A percentile compares a stretch with the other conserved stretches of the same genome.
Evolutionary conservation across 2,888 invertebrate species (phyloP).

Genomic region (Oxystoma pomonae): DNA sequence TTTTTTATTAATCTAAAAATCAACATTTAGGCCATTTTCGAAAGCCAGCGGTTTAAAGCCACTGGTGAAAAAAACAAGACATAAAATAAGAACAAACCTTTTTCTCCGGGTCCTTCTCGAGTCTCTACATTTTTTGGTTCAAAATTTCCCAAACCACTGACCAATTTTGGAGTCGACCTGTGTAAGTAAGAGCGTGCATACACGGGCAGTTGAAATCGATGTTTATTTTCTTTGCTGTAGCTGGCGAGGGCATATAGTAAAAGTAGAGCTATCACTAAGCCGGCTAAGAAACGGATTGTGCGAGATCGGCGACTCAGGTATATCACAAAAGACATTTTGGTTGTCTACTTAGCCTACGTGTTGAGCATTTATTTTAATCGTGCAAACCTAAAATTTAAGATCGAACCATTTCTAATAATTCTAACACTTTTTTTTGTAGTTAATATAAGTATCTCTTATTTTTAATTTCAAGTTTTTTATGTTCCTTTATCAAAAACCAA

Average conservation of each 20-base stretch:
- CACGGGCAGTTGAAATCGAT: constrained; percentile 14
- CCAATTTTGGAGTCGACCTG: constrained; percentile 37
- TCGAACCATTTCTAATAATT: too few relatives aligned
- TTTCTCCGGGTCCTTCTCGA: constrained; percentile 79
- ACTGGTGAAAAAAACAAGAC: too few relatives aligned
- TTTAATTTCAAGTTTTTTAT: too few relatives aligned
- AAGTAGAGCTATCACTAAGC: constrained; percentile 25
- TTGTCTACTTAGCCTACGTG: neutral
- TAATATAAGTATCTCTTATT: too few relatives aligned
- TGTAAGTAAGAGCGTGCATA: constrained; percentile 4
- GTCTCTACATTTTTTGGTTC: constrained; percentile 65
- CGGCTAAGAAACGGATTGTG: constrained; percentile 27
- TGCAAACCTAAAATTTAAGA: neutral
- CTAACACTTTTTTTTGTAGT: too few relatives aligned
- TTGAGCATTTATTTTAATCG: neutral
- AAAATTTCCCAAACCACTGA: constrained; percentile 71
- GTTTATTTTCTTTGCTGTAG: constrained; percentile 52
- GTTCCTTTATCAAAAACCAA: too few relatives aligned
- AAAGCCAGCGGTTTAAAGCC: too few relatives aligned
- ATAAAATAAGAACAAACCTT: too few relatives aligned
- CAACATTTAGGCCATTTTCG: too few relatives aligned
- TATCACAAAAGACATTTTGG: constrained; percentile 25
- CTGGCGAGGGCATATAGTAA: constrained; percentile 60
- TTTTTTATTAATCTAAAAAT: too few relatives aligned
- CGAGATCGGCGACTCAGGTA: constrained; percentile 32